Evolutionary conservation across 2,888 invertebrate species (phyloP).

Genomic region (Antitype chi): DNA sequence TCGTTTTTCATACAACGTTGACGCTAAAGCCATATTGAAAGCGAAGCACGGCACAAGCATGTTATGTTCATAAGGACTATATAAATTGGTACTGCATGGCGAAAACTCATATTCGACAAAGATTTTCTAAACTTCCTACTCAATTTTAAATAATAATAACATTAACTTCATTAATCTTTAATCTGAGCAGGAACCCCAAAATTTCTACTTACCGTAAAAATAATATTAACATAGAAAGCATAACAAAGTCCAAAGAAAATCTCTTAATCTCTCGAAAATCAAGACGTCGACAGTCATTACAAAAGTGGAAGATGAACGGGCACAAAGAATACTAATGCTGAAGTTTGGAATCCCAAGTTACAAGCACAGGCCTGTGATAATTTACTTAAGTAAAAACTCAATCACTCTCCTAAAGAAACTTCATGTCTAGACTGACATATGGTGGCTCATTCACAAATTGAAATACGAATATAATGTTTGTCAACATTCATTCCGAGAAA

Average conservation of each 20-base stretch:
- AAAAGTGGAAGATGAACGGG: slow-evolving; percentile 33
- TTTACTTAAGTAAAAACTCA: slow-evolving; percentile 37
- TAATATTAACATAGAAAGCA: slow-evolving; percentile 10
- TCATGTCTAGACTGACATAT: slow-evolving; percentile 31
- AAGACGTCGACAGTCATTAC: slow-evolving; percentile 48
- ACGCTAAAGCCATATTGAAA: neutral
- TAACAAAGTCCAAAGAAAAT: slow-evolving; percentile 43
- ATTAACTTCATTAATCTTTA: neutral
- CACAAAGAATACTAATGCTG: slow-evolving; percentile 55
- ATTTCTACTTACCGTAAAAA: neutral
- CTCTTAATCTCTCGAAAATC: slow-evolving; percentile 50
- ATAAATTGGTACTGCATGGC: neutral
- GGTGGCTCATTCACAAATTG: neutral
- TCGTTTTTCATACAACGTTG: neutral
- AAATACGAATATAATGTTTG: slow-evolving; percentile 20
- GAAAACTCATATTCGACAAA: neutral
- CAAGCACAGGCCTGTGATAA: slow-evolving; percentile 26
- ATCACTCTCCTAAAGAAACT: slow-evolving; percentile 34
- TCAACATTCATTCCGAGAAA: slow-evolving; percentile 13
- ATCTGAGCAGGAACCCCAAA: neutral
- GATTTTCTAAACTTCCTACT: neutral
- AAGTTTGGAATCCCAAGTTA: slow-evolving; percentile 25
- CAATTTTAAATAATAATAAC: neutral
- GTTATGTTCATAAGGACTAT: neutral
- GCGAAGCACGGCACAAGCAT: neutral